phyloP scores from a whole-genome alignment of 2,113 vertebrate genomes.

The Cheilinus undulatus region DNA sequence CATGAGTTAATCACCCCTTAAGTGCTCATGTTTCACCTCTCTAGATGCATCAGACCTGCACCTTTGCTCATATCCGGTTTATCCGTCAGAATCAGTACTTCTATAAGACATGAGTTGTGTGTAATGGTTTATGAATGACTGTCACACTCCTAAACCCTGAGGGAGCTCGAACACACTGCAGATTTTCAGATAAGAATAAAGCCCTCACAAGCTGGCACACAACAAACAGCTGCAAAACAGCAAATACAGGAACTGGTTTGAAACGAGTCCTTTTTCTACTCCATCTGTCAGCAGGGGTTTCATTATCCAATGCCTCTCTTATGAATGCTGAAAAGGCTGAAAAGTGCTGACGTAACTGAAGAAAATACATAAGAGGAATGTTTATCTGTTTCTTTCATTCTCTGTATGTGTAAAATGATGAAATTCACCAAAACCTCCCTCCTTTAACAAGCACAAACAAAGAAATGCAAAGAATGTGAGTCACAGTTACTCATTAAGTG shows the following conservation, averaged over 20 bases:
- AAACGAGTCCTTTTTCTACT: slow-evolving; percentile 25
- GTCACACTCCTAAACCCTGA: slow-evolving; percentile 39
- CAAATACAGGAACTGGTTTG: slow-evolving; percentile 61
- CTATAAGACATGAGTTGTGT: slow-evolving; percentile 29
- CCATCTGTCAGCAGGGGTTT: slow-evolving; percentile 30
- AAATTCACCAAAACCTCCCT: too few species aligned
- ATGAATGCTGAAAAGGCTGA: too few species aligned
- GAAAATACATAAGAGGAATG: too few species aligned
- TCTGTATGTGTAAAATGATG: too few species aligned
- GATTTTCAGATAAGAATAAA: slow-evolving; percentile 74
- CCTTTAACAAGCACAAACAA: too few species aligned
- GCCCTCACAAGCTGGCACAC: slow-evolving; percentile 50
- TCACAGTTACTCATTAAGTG: too few species aligned
- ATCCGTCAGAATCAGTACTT: too few species aligned
- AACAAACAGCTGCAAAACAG: slow-evolving; percentile 75
- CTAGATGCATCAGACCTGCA: slow-evolving; percentile 60
- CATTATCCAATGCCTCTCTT: slow-evolving; percentile 2
- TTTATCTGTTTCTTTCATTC: too few species aligned
- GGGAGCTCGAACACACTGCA: slow-evolving; percentile 43
- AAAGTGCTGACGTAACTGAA: too few species aligned
- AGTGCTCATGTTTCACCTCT: slow-evolving; percentile 34
- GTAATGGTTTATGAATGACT: slow-evolving; percentile 37
- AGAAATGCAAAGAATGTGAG: too few species aligned
- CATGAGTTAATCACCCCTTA: too few species aligned
- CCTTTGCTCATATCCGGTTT: slow-evolving; percentile 55